Evolutionary conservation across 1,140 invertebrate species (phyloP).

Genomic region (Zaprionus davidi): DNA sequence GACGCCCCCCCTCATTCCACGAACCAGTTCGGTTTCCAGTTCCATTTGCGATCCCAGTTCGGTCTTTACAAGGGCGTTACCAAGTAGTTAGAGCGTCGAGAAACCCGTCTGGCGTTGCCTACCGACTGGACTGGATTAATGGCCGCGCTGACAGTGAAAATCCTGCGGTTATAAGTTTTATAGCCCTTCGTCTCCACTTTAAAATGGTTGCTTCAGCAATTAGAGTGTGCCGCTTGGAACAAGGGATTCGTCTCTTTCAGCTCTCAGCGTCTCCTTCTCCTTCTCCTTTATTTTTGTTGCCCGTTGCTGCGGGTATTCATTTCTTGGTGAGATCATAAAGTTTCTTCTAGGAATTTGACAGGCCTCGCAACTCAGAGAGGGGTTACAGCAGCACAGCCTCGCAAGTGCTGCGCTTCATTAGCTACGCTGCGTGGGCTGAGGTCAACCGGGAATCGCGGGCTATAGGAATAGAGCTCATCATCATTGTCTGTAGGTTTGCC

Average conservation of each 20-base stretch:
- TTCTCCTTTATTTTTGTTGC: conserved; percentile 1
- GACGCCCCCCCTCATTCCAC: neutral
- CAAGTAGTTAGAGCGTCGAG: conserved; percentile 55
- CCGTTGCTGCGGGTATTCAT: conserved; percentile 20
- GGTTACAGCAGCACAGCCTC: conserved; percentile 18
- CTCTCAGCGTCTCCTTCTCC: neutral
- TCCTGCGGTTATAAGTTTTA: conserved; percentile 80
- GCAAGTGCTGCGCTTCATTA: conserved; percentile 55
- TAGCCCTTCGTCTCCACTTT: conserved; percentile 53
- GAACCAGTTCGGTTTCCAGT: neutral
- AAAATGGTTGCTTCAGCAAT: conserved; percentile 56
- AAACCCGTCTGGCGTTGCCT: conserved; percentile 32
- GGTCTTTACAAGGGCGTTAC: conserved; percentile 69
- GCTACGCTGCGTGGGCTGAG: conserved; percentile 59
- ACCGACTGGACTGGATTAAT: conserved; percentile 68
- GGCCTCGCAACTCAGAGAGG: conserved; percentile 27
- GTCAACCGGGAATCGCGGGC: conserved; percentile 21
- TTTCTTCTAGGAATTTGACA: conserved; percentile 64
- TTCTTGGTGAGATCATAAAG: conserved; percentile 64
- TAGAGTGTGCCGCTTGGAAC: conserved; percentile 54
- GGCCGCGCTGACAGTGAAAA: conserved; percentile 75
- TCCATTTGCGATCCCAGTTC: conserved; percentile 4
- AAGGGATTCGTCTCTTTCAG: conserved; percentile 24
- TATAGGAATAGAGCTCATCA: conserved; percentile 42
- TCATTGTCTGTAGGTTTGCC: conserved; percentile 43